These are phyloP conservation scores for Quadriops clusia DNA, from an alignment of 2,888 invertebrate species.

Conservation along the genomic window DNA sequence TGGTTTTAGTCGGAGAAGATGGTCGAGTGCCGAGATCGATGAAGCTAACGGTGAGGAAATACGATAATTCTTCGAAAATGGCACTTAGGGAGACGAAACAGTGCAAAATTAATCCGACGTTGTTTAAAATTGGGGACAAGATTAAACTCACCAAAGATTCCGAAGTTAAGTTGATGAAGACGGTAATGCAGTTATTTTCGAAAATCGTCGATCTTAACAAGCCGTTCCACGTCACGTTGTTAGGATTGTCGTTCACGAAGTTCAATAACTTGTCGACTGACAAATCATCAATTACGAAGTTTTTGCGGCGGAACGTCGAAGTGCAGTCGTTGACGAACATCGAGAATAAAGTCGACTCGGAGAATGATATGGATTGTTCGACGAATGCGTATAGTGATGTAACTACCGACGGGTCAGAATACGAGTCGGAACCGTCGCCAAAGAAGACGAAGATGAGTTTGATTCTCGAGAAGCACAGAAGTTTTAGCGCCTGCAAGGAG, in stretches of 20 bases:
- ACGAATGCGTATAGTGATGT: conserved; percentile 33
- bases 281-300: conserved; percentile 60
- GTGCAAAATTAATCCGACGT: conserved; percentile 56
- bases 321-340: conserved; percentile 64
- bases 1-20: conserved; percentile 63
- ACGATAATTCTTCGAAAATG: conserved; percentile 51
- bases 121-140: conserved; percentile 38
- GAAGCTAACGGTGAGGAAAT: conserved; percentile 62
- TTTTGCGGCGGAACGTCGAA: conserved; percentile 63
- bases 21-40: conserved; percentile 66
- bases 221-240: conserved; percentile 67
- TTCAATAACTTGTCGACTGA: conserved; percentile 63
- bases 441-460: conserved; percentile 50
- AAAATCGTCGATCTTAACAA: conserved; percentile 58
- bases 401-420: conserved; percentile 50
- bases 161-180: conserved; percentile 52
- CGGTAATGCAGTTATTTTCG: conserved; percentile 64
- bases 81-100: conserved; percentile 67
- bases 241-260: conserved; percentile 73
- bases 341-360: conserved; percentile 37
- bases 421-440: conserved; percentile 63
- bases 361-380: conserved; percentile 17
- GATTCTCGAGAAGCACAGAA: conserved; percentile 40
- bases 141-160: conserved; percentile 41
- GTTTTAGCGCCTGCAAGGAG: conserved; percentile 31